These are phyloP conservation scores for Sebastes reedi DNA, from an alignment of 2,797 vertebrate genomes.

Conservation along the genomic window DNA sequence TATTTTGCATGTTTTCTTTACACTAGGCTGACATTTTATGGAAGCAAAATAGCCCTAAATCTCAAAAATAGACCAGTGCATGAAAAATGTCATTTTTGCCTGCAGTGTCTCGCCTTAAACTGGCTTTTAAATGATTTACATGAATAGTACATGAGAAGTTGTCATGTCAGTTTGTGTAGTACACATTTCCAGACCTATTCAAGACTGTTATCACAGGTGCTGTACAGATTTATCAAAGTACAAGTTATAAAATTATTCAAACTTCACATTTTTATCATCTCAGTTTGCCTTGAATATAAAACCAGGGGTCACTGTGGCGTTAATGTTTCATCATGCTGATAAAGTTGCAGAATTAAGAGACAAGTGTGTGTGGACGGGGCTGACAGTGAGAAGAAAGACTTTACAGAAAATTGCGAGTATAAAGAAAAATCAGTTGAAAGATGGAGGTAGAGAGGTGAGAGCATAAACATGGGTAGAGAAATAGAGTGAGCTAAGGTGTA, in stretches of 20 bases:
- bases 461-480: conserved; percentile 57
- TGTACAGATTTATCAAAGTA: neutral
- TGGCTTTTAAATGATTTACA: neutral
- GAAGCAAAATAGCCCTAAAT: too few relatives aligned
- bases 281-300: neutral
- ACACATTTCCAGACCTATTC: neutral
- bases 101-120: neutral
- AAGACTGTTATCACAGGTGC: neutral
- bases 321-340: conserved; percentile 4
- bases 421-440: conserved; percentile 48
- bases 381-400: conserved; percentile 29
- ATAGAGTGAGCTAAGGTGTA: conserved; percentile 64
- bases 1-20: too few relatives aligned
- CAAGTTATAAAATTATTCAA: neutral
- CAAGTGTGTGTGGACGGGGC: neutral
- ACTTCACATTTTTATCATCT: neutral
- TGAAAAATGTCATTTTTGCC: rapidly evolving
- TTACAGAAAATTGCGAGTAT: conserved; percentile 24
- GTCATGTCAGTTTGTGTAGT: neutral
- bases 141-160: neutral
- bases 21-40: too few relatives aligned
- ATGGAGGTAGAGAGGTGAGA: conserved; percentile 63
- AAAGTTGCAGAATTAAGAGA: conserved; percentile 14
- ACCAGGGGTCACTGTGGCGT: neutral
- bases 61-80: too few relatives aligned